phyloP scores from a whole-genome alignment of 2,797 vertebrate species.

The Tinamus major region DNA sequence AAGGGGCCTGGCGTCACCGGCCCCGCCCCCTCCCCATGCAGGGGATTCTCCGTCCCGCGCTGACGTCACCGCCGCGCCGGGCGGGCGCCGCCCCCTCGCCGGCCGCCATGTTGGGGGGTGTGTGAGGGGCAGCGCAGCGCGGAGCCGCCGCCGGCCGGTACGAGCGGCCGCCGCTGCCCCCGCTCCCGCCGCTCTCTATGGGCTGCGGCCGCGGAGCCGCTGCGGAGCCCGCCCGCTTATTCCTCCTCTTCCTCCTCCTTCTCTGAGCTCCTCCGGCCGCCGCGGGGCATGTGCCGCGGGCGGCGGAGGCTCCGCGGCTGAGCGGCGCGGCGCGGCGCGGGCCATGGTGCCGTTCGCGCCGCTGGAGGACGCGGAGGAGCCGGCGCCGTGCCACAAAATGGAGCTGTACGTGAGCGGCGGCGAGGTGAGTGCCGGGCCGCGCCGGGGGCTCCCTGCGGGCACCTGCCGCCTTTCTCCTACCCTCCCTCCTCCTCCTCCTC shows the following conservation, averaged over 20 bases:
- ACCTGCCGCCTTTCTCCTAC: background rate
- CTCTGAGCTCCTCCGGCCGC: background rate
- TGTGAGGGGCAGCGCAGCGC: conserved; percentile 16
- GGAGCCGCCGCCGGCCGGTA: conserved; percentile 46
- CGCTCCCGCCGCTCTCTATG: background rate
- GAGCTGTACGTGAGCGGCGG: conserved; percentile 84
- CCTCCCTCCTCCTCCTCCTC: no score
- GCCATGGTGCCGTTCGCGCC: conserved; percentile 87
- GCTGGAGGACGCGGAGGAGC: conserved; percentile 79
- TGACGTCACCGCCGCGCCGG: conserved; percentile 23
- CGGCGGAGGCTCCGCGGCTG: background rate
- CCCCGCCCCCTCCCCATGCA: background rate
- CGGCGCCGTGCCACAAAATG: conserved; percentile 89
- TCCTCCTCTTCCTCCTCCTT: no score
- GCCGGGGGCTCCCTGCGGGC: background rate
- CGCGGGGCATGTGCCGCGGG: background rate
- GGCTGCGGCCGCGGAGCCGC: background rate
- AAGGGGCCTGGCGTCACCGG: background rate
- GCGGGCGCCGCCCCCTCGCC: conserved; percentile 31
- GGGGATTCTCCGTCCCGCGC: conserved; percentile 65
- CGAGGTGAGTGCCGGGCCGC: conserved; percentile 62
- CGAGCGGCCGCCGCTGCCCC: background rate
- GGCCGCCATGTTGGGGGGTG: conserved; percentile 77
- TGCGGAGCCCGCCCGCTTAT: no score
- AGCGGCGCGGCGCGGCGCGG: conserved; percentile 32